Evolutionary conservation across 2,797 vertebrate species (phyloP), one percentile per base, ranked within the genome.

Genomic region (Tenualosa thibaudeaui): DNA sequence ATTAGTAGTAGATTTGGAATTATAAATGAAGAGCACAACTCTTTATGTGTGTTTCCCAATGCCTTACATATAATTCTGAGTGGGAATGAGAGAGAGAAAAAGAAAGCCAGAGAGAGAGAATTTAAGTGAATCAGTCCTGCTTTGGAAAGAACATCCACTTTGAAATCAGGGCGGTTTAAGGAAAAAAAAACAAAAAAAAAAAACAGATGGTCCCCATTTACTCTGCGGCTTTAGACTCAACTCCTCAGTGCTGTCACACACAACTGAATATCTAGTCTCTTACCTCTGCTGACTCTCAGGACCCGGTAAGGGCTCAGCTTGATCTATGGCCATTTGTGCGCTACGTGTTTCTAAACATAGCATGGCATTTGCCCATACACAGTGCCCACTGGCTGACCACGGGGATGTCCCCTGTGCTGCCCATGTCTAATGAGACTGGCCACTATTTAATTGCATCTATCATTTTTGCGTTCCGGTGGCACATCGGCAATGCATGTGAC

Each of bases 341-440:
- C 37, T 78, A 7, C 71, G 87, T 83, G 84, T 85, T 89, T 86
- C 87, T 88, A 85, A 89, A 89, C 84, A 86, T 87, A 87, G 85
- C 85, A 82, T 85, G 54, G 65, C 37, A 58, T 78, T 81, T 82
- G 65, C 49, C 13, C 26, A 86, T 81, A n/a, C 15, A 56, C 46
- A 26, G 71, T 43, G 71, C 84, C 51, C 81, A 68, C 81, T 46
- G 84, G 17, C 82, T 53, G 65, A 82, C 71, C 71, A 78, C 5
- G 3, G 17, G 8, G 19, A 78, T 46, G 71, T 78, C 71, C 37
- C 71, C 82, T 17, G 1, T 54, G 26, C 19, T 78, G 49, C 84
- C 51, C 68, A 81, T 84, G 82, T 51, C 83, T 78, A 84, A 84
- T 84, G 53, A 83, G 53, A 82, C 2, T 9, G 51, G 51, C 49